A percentile compares a stretch with the other conserved stretches of the same genome.
Conservation (phyloP, 2,797 vertebrate species). For the Rhynchotus rufescens region DNA sequence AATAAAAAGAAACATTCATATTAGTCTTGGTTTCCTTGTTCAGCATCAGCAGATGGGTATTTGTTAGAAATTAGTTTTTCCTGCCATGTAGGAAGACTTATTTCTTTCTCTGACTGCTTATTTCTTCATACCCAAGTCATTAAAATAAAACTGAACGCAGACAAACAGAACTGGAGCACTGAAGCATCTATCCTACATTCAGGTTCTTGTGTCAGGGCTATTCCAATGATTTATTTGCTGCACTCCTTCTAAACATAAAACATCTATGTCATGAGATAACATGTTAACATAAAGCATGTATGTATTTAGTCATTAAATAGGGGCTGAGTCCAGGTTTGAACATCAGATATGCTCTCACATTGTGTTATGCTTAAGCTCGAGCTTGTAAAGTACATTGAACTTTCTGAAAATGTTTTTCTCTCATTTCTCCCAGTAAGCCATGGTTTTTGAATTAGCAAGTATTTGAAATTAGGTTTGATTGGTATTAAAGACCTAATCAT, state of each 20-base stretch:
- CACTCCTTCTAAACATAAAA: background rate
- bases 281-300: background rate
- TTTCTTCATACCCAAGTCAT: background rate
- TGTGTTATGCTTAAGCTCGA: background rate
- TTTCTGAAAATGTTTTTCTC: background rate
- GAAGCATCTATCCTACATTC: background rate
- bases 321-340: background rate
- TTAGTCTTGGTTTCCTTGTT: background rate
- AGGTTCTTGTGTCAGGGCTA: background rate
- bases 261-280: background rate
- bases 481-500: background rate
- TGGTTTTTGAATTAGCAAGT: background rate
- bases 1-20: background rate
- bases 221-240: background rate
- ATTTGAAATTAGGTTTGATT: background rate
- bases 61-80: background rate
- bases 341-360: background rate
- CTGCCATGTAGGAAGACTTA: background rate
- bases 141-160: background rate
- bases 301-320: background rate
- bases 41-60: background rate
- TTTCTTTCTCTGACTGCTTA: background rate
- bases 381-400: background rate
- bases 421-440: background rate
- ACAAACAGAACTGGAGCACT: background rate